Percentiles rank a stretch among this genome's conserved stretches.
These are phyloP conservation scores for Pantherophis alleghaniensis DNA, from an alignment of 2,797 vertebrate genomes.

Conservation along the genomic window DNA sequence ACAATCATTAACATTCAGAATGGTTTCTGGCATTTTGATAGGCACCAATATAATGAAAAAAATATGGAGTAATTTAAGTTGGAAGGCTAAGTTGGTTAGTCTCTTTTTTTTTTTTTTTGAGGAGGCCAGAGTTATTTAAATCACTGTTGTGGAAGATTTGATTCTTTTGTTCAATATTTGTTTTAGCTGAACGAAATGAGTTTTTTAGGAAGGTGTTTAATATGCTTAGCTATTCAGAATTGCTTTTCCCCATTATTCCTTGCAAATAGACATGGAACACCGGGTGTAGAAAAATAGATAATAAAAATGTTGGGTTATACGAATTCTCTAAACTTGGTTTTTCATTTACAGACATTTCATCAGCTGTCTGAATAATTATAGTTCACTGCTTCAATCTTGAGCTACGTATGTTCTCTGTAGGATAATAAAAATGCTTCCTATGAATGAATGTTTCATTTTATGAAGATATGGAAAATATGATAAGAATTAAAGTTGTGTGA, in stretches of 20 bases:
- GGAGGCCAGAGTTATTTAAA: neutral
- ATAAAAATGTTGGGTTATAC: neutral
- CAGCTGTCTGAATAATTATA: neutral
- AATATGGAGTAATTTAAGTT: neutral
- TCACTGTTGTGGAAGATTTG: neutral
- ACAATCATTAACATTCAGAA: neutral
- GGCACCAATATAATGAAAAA: neutral
- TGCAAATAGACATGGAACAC: neutral
- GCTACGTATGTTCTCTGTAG: neutral
- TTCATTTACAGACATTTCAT: neutral
- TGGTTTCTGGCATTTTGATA: neutral
- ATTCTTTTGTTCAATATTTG: neutral
- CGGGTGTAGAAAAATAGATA: neutral
- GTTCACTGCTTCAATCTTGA: neutral
- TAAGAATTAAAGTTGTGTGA: neutral
- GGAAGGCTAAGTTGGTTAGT: neutral
- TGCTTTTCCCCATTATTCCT: neutral
- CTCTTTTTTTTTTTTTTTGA: neutral
- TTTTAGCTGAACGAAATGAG: neutral
- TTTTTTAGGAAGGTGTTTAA: neutral
- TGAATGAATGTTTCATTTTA: neutral
- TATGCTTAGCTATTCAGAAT: neutral
- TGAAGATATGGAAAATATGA: neutral
- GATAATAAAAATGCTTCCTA: neutral
- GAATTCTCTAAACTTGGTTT: neutral